Conservation (phyloP, 2,888 invertebrate genomes). For the Napeogenes sylphis region DNA sequence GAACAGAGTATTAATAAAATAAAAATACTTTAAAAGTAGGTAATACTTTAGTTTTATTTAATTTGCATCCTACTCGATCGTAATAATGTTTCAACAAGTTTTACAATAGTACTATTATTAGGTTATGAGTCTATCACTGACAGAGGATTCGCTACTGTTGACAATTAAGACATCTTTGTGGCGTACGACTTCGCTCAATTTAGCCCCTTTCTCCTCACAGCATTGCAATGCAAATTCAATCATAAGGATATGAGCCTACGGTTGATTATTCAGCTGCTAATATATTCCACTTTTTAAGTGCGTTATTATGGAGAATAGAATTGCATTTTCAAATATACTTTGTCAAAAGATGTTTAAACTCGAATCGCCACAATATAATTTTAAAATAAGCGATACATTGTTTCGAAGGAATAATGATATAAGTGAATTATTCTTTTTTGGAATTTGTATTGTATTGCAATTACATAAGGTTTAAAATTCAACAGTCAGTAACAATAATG, state of each 20-base stretch:
- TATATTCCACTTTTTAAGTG: constrained; percentile 12
- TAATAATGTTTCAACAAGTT: no score
- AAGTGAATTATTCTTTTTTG: neutral
- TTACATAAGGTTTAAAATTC: neutral
- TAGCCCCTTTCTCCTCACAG: constrained; percentile 16
- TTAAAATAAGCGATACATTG: constrained; percentile 18
- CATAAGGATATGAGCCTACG: constrained; percentile 9
- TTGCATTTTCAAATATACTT: constrained; percentile 14
- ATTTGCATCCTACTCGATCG: no score
- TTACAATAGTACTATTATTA: no score
- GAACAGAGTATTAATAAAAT: no score
- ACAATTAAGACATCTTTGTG: no score
- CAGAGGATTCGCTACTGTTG: no score
- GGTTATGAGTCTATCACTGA: no score
- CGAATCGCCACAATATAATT: constrained; percentile 19
- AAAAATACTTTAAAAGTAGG: no score
- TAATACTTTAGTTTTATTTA: no score
- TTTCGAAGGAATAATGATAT: constrained; percentile 1
- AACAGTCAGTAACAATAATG: constrained; percentile 8
- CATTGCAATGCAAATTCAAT: constrained; percentile 20
- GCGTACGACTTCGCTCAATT: constrained; percentile 9
- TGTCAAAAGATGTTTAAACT: constrained; percentile 11
- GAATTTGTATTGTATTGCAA: neutral
- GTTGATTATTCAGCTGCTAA: constrained; percentile 20
- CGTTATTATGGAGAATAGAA: neutral